Base-by-base conservation (phyloP, 2,797 vertebrate species). In the Hippoglossus hippoglossus region DNA sequence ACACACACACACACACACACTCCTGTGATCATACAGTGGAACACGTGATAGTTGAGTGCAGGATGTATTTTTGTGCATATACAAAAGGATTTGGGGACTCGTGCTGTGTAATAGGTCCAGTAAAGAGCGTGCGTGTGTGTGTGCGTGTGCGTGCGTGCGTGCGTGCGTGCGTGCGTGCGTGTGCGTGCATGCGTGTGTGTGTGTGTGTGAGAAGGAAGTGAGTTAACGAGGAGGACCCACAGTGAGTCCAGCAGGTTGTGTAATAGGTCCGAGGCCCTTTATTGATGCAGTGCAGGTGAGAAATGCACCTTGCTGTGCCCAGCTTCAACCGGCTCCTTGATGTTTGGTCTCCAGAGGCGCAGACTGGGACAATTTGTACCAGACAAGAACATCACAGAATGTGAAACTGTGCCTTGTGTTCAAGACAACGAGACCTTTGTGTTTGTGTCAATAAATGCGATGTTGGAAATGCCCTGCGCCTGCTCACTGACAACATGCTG, bases 341-440 rank as follows among this genome's bases (percentile, higher is more conserved):
- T 69, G 65, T 13, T 39, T 36, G 39, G 51, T 57, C 71, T 81
- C 44, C 31, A 50, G 71, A 67, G 64, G 54, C 11, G 24, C 64
- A 39, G 54, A 60, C 3, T 24, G 41, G 71, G 56, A 89, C 83
- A 73, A 65, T 78, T 67, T 80, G 81, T 83, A 13, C 83, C 9
- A 5, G 50, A 80, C 50, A 63, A 57, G 64, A 19, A 46, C 44
- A 18, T 5, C 3, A 5, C 44, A 52, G 34, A 67, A 67, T 4
- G n/a, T 51, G 51, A 22, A 60, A 47, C n/a, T 44, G 55, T 15
- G n/a, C 11, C 57, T 50, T 25, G 41, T 46, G 52, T 73, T 77
- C 41, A 41, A 63, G 52, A 55, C 44, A 41, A 21, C 15, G 3
- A 39, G 36, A 39, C 3, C 0, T 26, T 25, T 28, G 6, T 51